Evolutionary conservation across 2,888 invertebrate genomes (phyloP).

Genomic region (Amblyteles armatorius): DNA sequence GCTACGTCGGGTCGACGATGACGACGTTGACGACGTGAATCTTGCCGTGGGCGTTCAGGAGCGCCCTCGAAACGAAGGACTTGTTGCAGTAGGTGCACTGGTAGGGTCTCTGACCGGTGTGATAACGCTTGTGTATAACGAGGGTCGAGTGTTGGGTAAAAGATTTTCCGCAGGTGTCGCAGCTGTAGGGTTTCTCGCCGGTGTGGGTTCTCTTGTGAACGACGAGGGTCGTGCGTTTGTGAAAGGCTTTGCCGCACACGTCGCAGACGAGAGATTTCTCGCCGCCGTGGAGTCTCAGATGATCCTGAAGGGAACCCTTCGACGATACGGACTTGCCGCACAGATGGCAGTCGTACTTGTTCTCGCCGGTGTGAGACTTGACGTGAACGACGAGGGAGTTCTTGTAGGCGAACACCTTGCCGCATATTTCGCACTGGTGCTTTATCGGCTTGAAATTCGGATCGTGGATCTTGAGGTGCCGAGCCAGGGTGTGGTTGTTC

Average conservation of each 20-base stretch:
- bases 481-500: constrained; percentile 78
- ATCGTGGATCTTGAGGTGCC: constrained; percentile 78
- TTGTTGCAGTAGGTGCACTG: constrained; percentile 81
- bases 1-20: constrained; percentile 63
- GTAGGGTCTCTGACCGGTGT: constrained; percentile 84
- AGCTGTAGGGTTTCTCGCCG: constrained; percentile 84
- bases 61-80: constrained; percentile 83
- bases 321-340: constrained; percentile 84
- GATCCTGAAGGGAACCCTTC: constrained; percentile 83
- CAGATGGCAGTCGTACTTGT: constrained; percentile 82
- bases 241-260: constrained; percentile 84
- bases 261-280: constrained; percentile 83
- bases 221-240: constrained; percentile 83
- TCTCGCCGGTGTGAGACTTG: constrained; percentile 81
- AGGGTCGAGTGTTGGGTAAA: constrained; percentile 84
- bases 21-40: constrained; percentile 70
- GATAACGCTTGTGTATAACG: constrained; percentile 84
- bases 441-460: constrained; percentile 80
- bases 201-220: constrained; percentile 84
- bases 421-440: constrained; percentile 82
- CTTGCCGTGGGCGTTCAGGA: constrained; percentile 81
- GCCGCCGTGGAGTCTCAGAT: constrained; percentile 83
- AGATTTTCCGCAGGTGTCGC: constrained; percentile 83
- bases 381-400: constrained; percentile 82
- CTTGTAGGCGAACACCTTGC: constrained; percentile 82